These are phyloP conservation scores for Horisme vitalbata DNA, from an alignment of 2,888 invertebrate genomes.

Conservation along the genomic window DNA sequence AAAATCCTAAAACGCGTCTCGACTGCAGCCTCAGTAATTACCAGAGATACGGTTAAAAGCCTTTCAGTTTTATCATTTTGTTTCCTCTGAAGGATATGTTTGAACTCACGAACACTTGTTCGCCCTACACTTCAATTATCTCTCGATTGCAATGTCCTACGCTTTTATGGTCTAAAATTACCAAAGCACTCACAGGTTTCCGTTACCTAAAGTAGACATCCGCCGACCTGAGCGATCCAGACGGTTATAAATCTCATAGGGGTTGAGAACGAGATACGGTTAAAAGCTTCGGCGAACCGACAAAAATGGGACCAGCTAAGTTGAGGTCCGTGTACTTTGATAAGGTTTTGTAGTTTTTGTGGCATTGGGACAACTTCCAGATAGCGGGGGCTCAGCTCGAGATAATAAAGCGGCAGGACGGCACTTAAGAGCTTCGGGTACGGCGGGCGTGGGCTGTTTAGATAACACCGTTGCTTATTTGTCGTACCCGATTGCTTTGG, in stretches of 20 bases:
- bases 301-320: conserved; percentile 76
- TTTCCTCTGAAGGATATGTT: conserved; percentile 46
- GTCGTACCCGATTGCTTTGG: conserved; percentile 54
- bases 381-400: conserved; percentile 64
- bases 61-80: conserved; percentile 47
- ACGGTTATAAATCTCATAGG: conserved; percentile 70
- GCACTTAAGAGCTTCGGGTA: conserved; percentile 64
- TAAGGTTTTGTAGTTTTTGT: conserved; percentile 79
- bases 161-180: conserved; percentile 64
- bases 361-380: conserved; percentile 64
- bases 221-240: conserved; percentile 70
- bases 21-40: conserved; percentile 38
- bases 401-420: conserved; percentile 68
- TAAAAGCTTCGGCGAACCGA: conserved; percentile 71
- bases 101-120: conserved; percentile 42
- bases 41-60: conserved; percentile 46
- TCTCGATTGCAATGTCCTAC: conserved; percentile 50
- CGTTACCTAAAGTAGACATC: conserved; percentile 72
- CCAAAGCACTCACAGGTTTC: conserved; percentile 64
- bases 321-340: conserved; percentile 77
- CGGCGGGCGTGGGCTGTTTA: conserved; percentile 63
- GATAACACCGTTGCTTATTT: conserved; percentile 66
- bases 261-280: conserved; percentile 63
- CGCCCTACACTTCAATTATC: conserved; percentile 54
- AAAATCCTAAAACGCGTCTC: conserved; percentile 43